Base-by-base conservation (phyloP, 2,797 vertebrate species). In the Cossypha caffra region DNA sequence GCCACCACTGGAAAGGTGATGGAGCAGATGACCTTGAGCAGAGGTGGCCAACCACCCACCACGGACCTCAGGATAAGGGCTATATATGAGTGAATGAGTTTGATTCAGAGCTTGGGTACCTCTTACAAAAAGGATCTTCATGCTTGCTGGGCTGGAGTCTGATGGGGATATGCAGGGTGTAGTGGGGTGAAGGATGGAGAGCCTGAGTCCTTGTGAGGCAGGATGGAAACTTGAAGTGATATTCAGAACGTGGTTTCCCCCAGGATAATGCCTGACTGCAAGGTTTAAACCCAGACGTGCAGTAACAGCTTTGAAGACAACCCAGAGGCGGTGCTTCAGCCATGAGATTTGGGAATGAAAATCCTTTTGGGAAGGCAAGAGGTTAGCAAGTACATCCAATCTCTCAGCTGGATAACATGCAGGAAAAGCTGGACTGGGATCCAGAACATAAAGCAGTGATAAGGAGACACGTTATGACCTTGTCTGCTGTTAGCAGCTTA, bases 401-500 rank as follows among this genome's bases (percentile, higher is more conserved):
- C 40, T 88, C 57, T 83, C 52, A 57, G 72, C 78, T 80, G 68
- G 68, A 75, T 71, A 82, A 71, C 67, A 59, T 2, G 64, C 76
- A 64, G 50, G 79, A 94, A 88, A 90, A 82, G 75, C 88, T 80
- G 92, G 85, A 33, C 83, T 14, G 58, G 73, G 57, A 79, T 66
- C 52, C 40, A 73, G 93, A 84, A 73, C 83, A 79, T 72, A 69
- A 84, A 94, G 71, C 74, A 74, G 68, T 47, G 83, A 86, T 85
- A 90, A 95, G 67, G 78, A 95, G 84, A 87, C 19, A 2, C 8
- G 67, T 90, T 93, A 72, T 96, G 96, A 97, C 96, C 93, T 96
- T 95, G 89, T 95, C 81, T 82, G 80, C 85, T 91, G 78, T 95
- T 95, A 96, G 95, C 86, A 94, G 92, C 92, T 93, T 96, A 94